A percentile compares a stretch with the other conserved stretches of the same genome.
phyloP scores from a whole-genome alignment of 1,140 invertebrate species.

The Limonius californicus region DNA sequence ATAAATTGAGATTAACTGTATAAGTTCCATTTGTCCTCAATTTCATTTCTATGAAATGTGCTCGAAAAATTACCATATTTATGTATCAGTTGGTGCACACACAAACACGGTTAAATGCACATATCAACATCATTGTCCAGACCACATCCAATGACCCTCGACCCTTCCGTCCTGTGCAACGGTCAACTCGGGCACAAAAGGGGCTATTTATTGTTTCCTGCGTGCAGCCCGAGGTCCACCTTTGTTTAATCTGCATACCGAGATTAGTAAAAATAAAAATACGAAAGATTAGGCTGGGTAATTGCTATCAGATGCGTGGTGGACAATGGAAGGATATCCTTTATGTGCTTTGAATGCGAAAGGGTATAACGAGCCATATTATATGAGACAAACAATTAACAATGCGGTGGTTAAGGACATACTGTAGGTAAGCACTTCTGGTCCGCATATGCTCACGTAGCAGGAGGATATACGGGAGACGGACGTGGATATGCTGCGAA shows the following conservation, averaged over 20 bases:
- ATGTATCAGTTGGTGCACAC: neutral
- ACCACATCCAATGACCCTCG: constrained; percentile 23
- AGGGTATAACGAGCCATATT: constrained; percentile 26
- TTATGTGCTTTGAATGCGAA: constrained; percentile 26
- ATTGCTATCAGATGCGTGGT: constrained; percentile 31
- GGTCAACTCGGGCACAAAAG: constrained; percentile 24
- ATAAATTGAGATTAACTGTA: no score
- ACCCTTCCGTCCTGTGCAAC: constrained; percentile 21
- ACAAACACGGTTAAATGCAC: constrained; percentile 20
- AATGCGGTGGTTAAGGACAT: constrained; percentile 13
- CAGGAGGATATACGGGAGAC: neutral
- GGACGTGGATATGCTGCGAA: neutral
- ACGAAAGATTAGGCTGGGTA: constrained; percentile 29
- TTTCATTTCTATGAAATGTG: no score
- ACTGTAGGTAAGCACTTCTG: constrained; percentile 11
- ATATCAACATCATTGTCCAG: constrained; percentile 11
- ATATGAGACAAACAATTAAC: constrained; percentile 24
- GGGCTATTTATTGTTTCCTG: constrained; percentile 33
- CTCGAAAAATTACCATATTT: neutral
- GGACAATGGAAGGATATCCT: constrained; percentile 33
- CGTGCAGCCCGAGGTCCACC: constrained; percentile 27
- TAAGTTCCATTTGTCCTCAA: no score
- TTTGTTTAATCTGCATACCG: constrained; percentile 29
- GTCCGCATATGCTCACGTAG: constrained; percentile 6
- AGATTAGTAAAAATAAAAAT: constrained; percentile 32